Conservation (phyloP, 2,113 vertebrate genomes). For the Salminus brasiliensis region DNA sequence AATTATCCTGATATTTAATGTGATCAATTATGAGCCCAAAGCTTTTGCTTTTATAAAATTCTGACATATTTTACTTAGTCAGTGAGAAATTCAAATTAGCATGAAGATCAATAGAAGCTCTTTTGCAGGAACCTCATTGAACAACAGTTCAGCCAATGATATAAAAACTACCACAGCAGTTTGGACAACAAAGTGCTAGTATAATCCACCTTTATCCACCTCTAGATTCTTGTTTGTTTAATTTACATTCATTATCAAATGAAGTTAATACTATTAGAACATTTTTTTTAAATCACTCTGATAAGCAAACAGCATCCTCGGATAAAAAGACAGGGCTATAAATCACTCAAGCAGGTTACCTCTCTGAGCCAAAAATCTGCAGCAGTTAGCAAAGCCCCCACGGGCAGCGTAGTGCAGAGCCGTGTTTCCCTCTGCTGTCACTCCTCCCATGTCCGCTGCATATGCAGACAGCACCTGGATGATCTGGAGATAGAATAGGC, state of each 20-base stretch:
- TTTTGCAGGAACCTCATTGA: too few species aligned
- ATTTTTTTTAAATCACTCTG: neutral
- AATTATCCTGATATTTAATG: too few species aligned
- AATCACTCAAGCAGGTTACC: constrained; percentile 73
- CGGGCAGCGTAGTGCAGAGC: constrained; percentile 88
- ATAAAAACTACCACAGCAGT: neutral
- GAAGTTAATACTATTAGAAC: too few species aligned
- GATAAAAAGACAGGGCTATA: neutral
- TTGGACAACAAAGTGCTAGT: neutral
- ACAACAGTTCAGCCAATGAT: too few species aligned
- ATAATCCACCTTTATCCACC: neutral
- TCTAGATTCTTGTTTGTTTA: too few species aligned
- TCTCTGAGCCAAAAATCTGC: constrained; percentile 93
- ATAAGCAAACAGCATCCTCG: neutral
- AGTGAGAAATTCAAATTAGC: constrained; percentile 13
- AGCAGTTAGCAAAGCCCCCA: constrained; percentile 84
- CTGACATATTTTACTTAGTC: too few species aligned
- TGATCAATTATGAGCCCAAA: too few species aligned
- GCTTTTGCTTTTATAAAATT: too few species aligned
- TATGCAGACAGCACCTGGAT: constrained; percentile 77
- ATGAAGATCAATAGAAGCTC: neutral
- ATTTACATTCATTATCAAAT: neutral
- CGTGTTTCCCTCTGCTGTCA: constrained; percentile 81
- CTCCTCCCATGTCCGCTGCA: constrained; percentile 80
- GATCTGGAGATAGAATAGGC: constrained; percentile 59